These are phyloP conservation scores for Dinocampus coccinellae DNA, from an alignment of 2,888 invertebrate genomes.

Conservation along the genomic window DNA sequence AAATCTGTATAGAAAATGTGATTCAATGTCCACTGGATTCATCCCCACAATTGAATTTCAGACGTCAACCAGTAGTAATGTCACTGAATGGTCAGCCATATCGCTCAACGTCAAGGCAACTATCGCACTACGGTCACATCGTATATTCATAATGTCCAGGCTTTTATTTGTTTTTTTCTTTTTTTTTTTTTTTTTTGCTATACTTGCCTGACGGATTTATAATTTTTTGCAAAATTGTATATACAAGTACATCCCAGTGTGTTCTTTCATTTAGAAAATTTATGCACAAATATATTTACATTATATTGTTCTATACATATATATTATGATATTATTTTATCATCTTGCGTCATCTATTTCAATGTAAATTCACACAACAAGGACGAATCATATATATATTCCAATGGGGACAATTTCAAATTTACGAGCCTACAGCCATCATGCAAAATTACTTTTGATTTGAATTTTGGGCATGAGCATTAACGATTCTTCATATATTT, in stretches of 20 bases:
- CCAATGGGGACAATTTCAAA: slow-evolving; percentile 2
- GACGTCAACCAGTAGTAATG: neutral
- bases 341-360: neutral
- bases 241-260: neutral
- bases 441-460: slow-evolving; percentile 2
- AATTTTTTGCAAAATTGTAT: neutral
- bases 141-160: neutral
- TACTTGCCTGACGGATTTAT: neutral
- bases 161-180: too few species aligned
- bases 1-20: neutral
- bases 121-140: neutral
- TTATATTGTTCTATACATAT: neutral
- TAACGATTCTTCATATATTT: too few species aligned
- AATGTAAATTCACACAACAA: slow-evolving; percentile 22
- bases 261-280: slow-evolving; percentile 1
- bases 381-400: neutral
- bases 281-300: slow-evolving; percentile 2
- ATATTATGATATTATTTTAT: slow-evolving; percentile 8
- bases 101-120: neutral
- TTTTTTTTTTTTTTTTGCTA: neutral
- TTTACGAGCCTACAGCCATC: slow-evolving; percentile 15
- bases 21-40: neutral
- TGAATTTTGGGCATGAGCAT: neutral
- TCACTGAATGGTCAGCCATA: slow-evolving; percentile 19
- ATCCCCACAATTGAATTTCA: neutral